Base-by-base conservation (phyloP, 2,113 vertebrate genomes). In the Antennarius striatus region DNA sequence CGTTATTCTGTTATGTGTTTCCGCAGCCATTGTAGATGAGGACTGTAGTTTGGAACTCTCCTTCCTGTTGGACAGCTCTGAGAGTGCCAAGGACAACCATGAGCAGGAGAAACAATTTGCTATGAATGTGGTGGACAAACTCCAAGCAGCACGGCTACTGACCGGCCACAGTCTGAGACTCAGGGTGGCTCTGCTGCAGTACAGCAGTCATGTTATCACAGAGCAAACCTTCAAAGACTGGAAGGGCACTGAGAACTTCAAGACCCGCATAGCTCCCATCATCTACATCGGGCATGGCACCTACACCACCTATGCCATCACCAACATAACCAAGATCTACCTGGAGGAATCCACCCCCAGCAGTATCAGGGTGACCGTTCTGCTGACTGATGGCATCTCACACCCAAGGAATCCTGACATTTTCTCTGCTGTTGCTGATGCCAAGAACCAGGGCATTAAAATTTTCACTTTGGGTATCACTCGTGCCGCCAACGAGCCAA, bases 371-470 rank as follows among this genome's bases (percentile, higher is more conserved):
- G 90, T 95, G 47, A 94, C 93, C 0, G 1, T 98, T 45, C 92
- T 98, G 29, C 86, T 97, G 48, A 96, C 95, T 0, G 94, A 97
- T 49, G 95, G 96, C 5, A 87, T 93, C 15, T 92, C 93, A 53
- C 95, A 96, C 64, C 95, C 95, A 8, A 94, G 94, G 82, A 98
- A 96, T 69, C 96, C 95, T 10, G 95, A 96, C 65, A 95, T 97
- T 89, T 95, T 95, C 88, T 92, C 95, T n/a, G 94, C 96, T 56
- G 91, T 91, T 28, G 93, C 94, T 45, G 92, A 96, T 42, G 95
- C 95, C 77, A 98, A 96, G 86, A 92, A 95, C 83, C 95, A 96
- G 81, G 96, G 93, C 10, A 91, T 98, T 65, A 89, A 89, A 28
- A 94, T 97, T 84, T 96, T 98, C 86, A 91, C 82, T 5, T 70